Evolutionary conservation across 30 jellyfish, hydroid and myxozoan genomes (phyloP).

Genomic region (Turritopsis rubra): DNA sequence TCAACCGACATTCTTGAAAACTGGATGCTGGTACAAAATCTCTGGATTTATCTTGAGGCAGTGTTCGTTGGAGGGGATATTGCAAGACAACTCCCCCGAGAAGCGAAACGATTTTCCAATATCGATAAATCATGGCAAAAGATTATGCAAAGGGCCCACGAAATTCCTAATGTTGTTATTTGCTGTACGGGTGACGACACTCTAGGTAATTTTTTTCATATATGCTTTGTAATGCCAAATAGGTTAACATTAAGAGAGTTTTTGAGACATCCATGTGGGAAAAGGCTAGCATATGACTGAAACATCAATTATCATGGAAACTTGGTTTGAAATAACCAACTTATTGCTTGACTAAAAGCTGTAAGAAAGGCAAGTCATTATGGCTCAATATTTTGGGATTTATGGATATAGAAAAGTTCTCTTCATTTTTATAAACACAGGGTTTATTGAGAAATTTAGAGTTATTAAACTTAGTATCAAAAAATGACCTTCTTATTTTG

Average conservation of each 20-base stretch:
- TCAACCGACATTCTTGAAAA: conserved; percentile 70
- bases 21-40: conserved; percentile 77
- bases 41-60: conserved; percentile 84
- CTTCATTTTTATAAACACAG: too few relatives aligned
- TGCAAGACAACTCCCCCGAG: conserved; percentile 81
- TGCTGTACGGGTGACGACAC: conserved; percentile 94
- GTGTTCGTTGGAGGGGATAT: conserved; percentile 92
- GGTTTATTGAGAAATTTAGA: too few relatives aligned
- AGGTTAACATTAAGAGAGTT: too few relatives aligned
- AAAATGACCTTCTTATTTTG: too few relatives aligned
- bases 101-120: conserved; percentile 69
- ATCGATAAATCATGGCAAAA: conserved; percentile 88
- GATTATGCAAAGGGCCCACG: conserved; percentile 84
- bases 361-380: not conserved
- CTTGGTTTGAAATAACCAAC: not conserved
- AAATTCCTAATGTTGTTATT: conserved; percentile 61
- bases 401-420: too few relatives aligned
- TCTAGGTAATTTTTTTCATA: conserved; percentile 5
- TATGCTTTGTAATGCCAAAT: too few relatives aligned
- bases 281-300: too few relatives aligned
- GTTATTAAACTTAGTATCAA: too few relatives aligned
- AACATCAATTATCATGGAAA: too few relatives aligned
- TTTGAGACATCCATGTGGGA: too few relatives aligned
- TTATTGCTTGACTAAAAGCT: not conserved
- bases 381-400: too few relatives aligned